Percentiles rank a stretch among this genome's conserved stretches.
Conservation (phyloP, 2,888 invertebrate genomes). For the Lasioglossum lativentre region DNA sequence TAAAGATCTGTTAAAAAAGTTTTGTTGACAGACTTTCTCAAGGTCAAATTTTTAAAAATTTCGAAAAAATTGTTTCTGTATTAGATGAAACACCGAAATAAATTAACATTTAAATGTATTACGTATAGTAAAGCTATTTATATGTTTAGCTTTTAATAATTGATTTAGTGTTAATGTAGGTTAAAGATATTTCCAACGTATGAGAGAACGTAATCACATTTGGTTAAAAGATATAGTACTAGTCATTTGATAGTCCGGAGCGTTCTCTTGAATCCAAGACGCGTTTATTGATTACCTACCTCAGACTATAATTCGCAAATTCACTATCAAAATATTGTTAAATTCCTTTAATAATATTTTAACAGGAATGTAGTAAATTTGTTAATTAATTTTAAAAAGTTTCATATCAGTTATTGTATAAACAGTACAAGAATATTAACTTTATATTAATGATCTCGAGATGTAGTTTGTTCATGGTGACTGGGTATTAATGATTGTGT, state of each 20-base stretch:
- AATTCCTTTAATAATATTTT: not conserved
- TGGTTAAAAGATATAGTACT: not conserved
- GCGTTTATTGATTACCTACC: not conserved
- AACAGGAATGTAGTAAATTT: not conserved
- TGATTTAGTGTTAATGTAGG: not conserved
- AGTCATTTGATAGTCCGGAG: not conserved
- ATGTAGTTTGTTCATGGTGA: not conserved
- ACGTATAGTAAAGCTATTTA: not conserved
- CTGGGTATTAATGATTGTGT: not conserved
- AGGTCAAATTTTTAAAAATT: no score
- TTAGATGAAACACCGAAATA: no score
- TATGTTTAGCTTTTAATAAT: not conserved
- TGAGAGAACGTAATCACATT: not conserved
- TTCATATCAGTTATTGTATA: not conserved
- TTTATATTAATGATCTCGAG: not conserved
- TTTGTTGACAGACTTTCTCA: no score
- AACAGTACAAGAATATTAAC: not conserved
- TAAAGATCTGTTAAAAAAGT: no score
- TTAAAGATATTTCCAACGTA: not conserved
- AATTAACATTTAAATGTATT: not conserved
- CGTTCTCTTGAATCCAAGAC: not conserved
- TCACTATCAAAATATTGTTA: not conserved
- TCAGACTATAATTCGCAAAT: not conserved
- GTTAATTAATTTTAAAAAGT: not conserved
- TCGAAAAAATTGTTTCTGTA: no score